Conservation (phyloP, 2,113 vertebrate species). For the Oreochromis spilurus region DNA sequence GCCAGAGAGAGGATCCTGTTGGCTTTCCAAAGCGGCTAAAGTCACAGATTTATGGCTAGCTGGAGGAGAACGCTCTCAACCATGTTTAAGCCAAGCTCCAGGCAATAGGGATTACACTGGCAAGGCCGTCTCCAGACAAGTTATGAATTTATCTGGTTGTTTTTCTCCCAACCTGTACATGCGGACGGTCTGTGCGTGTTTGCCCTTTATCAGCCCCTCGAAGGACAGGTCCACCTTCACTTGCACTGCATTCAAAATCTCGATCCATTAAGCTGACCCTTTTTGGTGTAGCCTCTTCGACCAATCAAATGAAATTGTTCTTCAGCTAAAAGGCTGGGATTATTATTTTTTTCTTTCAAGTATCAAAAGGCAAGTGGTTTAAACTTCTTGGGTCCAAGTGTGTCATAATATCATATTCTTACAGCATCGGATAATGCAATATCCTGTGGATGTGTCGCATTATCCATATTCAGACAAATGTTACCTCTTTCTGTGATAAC, state of each 20-base stretch:
- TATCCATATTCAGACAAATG: not conserved
- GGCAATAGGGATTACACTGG: not conserved
- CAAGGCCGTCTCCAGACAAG: not conserved
- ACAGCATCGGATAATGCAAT: not conserved
- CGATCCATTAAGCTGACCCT: not conserved
- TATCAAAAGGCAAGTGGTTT: not conserved
- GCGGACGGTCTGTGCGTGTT: not conserved
- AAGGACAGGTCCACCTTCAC: not conserved
- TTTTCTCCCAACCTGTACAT: not conserved
- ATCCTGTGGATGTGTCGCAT: not conserved
- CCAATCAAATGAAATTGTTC: not conserved
- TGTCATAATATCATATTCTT: not conserved
- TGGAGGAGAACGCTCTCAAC: slow-evolving; percentile 14
- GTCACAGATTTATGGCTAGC: slow-evolving; percentile 28
- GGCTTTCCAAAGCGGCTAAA: not conserved
- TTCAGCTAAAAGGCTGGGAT: not conserved
- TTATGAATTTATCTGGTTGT: slow-evolving; percentile 3
- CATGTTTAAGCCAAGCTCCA: slow-evolving; percentile 19
- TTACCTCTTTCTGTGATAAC: not conserved
- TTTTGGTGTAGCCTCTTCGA: not conserved
- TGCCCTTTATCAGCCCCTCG: not conserved
- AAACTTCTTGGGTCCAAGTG: not conserved
- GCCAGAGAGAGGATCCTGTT: slow-evolving; percentile 13
- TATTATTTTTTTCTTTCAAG: not conserved
- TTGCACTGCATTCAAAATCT: not conserved